Evolutionary conservation across 2,113 vertebrate genomes (phyloP), one percentile per base, ranked within the genome.

Genomic region (Vidua chalybeata): DNA sequence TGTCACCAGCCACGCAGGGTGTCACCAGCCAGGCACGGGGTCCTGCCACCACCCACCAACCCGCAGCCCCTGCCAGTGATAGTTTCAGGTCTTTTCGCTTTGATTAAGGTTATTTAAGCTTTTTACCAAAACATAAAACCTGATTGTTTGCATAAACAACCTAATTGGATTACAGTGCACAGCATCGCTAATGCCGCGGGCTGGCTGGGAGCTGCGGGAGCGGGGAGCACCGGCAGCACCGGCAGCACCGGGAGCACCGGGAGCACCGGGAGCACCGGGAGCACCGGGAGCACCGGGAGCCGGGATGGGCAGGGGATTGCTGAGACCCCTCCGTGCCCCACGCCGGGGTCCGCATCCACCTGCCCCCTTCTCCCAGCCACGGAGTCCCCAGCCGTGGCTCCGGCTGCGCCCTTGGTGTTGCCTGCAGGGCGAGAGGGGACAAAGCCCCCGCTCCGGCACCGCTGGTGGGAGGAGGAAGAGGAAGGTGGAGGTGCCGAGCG

Each of bases 81-180:
- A 51, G 79, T 31, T 75, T 68, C 90, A 72, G 84, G 56, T 56
- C 81, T 95, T 95, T 91, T 94, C 0, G 0, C 84, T 95, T 94
- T 89, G 95, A 96, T 96, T 96, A 94, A 95, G 74, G 92, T 95
- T 93, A 96, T 95, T 94, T 89, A 96, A 97, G 95, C 96, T 93
- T 96, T 96, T 94, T 82, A 94, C 90, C 6, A 19, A 96, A 97
- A 96, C 95, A 95, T 93, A 97, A 95, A 96, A 94, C 93, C 92
- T 96, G 96, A 87, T 93, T 97, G 95, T 97, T 97, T 96, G 95
- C 90, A 95, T 95, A 91, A 95, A 97, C 96, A 97, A 75, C 81
- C 90, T 97, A 96, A 97, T 97, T 97, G 95, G 95, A 94, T 97
- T 91, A 55, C 28, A 63, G 93, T 37, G 87, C 92, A 35, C 69